These are phyloP conservation scores for Tupaia tana DNA, from an alignment of 2,113 vertebrate species.

Conservation along the genomic window DNA sequence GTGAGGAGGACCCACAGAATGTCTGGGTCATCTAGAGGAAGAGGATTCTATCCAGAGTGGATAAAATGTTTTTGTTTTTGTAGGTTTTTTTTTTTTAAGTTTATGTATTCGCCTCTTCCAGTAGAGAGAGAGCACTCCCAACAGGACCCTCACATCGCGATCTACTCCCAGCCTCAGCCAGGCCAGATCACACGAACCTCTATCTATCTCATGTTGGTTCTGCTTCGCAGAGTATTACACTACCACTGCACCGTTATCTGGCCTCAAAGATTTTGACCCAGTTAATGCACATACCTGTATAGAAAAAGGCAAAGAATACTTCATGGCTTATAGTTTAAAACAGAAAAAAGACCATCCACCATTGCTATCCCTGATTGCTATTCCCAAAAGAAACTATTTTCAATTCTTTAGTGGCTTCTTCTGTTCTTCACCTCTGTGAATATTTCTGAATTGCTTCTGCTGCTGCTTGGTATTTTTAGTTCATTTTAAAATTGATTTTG, in stretches of 20 bases:
- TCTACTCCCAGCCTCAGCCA: too few species aligned
- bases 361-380: background rate
- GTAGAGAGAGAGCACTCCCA: too few species aligned
- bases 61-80: background rate
- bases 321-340: background rate
- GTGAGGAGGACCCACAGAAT: background rate
- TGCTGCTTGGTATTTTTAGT: conserved; percentile 25
- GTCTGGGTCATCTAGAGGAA: background rate
- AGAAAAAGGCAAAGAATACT: background rate
- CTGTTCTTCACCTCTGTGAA: conserved; percentile 8
- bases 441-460: conserved; percentile 33
- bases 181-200: too few species aligned
- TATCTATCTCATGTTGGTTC: too few species aligned
- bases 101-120: too few species aligned
- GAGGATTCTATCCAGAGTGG: background rate
- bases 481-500: background rate
- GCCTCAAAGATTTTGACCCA: background rate
- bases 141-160: too few species aligned
- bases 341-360: background rate
- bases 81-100: too few species aligned
- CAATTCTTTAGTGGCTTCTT: conserved; percentile 39
- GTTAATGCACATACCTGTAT: background rate
- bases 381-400: conserved; percentile 37
- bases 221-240: too few species aligned
- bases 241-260: too few species aligned